These are phyloP conservation scores for Dunckerocampus dactyliophorus DNA, from an alignment of 2,113 vertebrate species.

Conservation along the genomic window DNA sequence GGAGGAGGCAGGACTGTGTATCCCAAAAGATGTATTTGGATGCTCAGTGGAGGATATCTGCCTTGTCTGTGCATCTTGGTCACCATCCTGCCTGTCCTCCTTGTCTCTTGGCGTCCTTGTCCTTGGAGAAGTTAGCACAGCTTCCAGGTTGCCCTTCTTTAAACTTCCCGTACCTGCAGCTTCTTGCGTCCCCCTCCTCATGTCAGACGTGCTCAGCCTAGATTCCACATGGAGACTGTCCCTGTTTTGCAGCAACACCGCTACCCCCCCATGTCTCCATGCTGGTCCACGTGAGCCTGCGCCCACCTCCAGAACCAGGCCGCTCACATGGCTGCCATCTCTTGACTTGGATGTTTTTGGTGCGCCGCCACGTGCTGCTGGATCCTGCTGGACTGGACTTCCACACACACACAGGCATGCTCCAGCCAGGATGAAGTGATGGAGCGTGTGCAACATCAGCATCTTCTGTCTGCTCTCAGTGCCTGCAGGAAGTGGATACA, in stretches of 20 bases:
- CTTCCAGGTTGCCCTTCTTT: neutral
- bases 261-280: constrained; percentile 28
- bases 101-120: constrained; percentile 12
- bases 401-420: constrained; percentile 47
- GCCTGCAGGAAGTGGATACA: constrained; percentile 29
- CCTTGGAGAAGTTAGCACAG: constrained; percentile 16
- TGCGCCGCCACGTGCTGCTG: too few relatives aligned
- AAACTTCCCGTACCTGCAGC: neutral
- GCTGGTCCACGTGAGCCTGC: constrained; percentile 25
- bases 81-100: neutral
- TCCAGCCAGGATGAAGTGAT: constrained; percentile 54
- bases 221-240: constrained; percentile 38
- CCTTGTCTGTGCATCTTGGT: constrained; percentile 23
- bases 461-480: constrained; percentile 55
- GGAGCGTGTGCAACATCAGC: constrained; percentile 42
- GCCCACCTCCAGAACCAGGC: constrained; percentile 33
- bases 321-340: too few relatives aligned
- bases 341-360: too few relatives aligned
- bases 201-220: constrained; percentile 35
- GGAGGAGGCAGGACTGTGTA: constrained; percentile 18
- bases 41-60: constrained; percentile 17
- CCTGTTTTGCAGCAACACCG: constrained; percentile 40
- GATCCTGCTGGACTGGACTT: constrained; percentile 33
- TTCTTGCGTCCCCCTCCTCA: constrained; percentile 18
- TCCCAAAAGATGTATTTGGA: constrained; percentile 4